A percentile compares a stretch with the other conserved stretches of the same genome.
phyloP scores from a whole-genome alignment of 2,113 vertebrate species.

The Spermophilus dauricus region DNA sequence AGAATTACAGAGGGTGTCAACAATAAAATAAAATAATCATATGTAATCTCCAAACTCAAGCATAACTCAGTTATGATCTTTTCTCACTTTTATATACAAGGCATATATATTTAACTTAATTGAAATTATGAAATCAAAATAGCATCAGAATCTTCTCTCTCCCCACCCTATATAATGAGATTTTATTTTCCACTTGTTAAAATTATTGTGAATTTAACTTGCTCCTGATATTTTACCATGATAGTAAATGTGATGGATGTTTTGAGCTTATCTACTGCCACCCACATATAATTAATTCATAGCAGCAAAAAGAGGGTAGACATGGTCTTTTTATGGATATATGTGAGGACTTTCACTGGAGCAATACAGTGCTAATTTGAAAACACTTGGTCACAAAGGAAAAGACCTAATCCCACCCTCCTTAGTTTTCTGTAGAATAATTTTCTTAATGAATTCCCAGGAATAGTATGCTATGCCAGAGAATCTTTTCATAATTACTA shows the following conservation, averaged over 20 bases:
- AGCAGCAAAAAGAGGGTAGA: too few species aligned
- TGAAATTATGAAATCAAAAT: not conserved
- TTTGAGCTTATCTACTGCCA: not conserved
- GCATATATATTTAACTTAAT: not conserved
- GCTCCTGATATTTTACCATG: not conserved
- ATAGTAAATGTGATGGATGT: not conserved
- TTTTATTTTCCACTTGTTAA: not conserved
- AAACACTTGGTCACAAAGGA: not conserved
- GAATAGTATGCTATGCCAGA: not conserved
- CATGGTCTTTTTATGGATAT: accelerated
- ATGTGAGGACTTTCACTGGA: not conserved
- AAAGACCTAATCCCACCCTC: not conserved
- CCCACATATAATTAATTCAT: not conserved
- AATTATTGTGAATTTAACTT: not conserved
- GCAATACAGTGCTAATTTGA: not conserved
- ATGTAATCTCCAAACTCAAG: not conserved
- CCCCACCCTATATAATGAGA: not conserved
- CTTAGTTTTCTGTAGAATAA: not conserved
- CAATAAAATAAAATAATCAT: not conserved
- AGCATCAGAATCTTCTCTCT: not conserved
- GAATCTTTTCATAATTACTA: not conserved
- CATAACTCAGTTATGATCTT: not conserved
- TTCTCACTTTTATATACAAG: not conserved
- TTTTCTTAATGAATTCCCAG: not conserved
- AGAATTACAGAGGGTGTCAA: not conserved